Evolutionary conservation across 2,797 vertebrate genomes (phyloP).

Genomic region (Hemibagrus guttatus): DNA sequence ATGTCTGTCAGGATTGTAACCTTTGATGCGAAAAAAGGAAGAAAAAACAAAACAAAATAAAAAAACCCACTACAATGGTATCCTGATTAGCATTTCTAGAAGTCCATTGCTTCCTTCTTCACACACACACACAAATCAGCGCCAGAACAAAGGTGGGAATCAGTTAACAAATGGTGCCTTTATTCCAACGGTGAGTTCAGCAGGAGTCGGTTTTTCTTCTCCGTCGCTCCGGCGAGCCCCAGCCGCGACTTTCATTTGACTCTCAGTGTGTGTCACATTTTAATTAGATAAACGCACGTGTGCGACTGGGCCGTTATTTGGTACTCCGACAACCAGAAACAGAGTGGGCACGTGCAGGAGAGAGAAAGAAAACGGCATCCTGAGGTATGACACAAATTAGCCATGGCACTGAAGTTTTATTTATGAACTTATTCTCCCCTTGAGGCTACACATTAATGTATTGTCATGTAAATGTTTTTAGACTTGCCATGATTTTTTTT

Average conservation of each 20-base stretch:
- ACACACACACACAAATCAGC: slow-evolving; percentile 4
- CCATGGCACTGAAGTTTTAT: slow-evolving; percentile 60
- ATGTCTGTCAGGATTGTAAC: background rate
- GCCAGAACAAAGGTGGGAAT: slow-evolving; percentile 58
- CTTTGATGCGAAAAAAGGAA: background rate
- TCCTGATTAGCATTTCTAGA: background rate
- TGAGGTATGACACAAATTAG: slow-evolving; percentile 57
- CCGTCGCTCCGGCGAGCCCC: slow-evolving; percentile 59
- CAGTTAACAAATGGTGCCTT: slow-evolving; percentile 59
- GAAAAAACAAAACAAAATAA: background rate
- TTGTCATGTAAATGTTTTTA: slow-evolving; percentile 51
- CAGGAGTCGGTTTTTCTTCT: slow-evolving; percentile 61
- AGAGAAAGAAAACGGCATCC: slow-evolving; percentile 47
- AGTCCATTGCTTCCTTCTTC: background rate
- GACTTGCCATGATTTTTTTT: slow-evolving; percentile 27
- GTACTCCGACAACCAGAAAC: slow-evolving; percentile 52
- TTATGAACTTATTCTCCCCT: slow-evolving; percentile 56
- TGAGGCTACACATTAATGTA: slow-evolving; percentile 55
- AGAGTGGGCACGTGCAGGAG: slow-evolving; percentile 38
- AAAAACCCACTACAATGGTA: too few relatives aligned
- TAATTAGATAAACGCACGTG: slow-evolving; percentile 67
- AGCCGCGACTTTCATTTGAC: slow-evolving; percentile 76
- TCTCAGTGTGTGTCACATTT: slow-evolving; percentile 71
- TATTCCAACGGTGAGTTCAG: slow-evolving; percentile 55
- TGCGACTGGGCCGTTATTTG: slow-evolving; percentile 51